Base-by-base conservation (phyloP, 2,888 invertebrate genomes). In the Rhingia campestris region DNA sequence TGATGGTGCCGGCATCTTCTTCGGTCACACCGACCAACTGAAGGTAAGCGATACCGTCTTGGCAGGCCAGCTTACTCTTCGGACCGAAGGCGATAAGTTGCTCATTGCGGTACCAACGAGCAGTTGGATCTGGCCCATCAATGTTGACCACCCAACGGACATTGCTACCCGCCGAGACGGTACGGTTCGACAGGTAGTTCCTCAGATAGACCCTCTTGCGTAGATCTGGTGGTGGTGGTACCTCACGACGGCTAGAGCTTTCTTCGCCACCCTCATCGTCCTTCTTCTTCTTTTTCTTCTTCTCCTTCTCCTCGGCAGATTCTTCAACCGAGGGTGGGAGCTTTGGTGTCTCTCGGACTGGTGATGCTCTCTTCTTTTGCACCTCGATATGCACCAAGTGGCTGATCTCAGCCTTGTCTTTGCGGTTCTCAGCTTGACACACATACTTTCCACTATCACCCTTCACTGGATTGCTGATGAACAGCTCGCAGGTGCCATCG, bases 91-190 rank as follows among this genome's bases (percentile, higher is more conserved):
- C 92, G 10, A 95, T 89, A 14, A 92, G 89, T 58, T 93, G 91
- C 0, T 95, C 96, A 88, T 96, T 95, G 35, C 89, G 89, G 86
- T 93, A 94, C 97, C 97, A 97, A 61, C 94, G 93, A 4, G 96
- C 92, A 37, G 92, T 92, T 37, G 96, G 94, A 72, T 95, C 95
- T 0, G 94, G 94, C 0, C 96, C 95, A 64, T 96, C 92, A 14
- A 96, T 94, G 86, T 95, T 95, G 87, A 97, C 97, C 14, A 95
- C 96, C 86, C 97, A 92, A 90, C 96, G 95, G 9, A 96, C 94
- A 84, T 95, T 93, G 30, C 95, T 95, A 4, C 95, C 95, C 87
- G 94, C 93, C 0, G 95, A 94, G 3, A 95, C 95, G 0, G 95
- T 95, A 87, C 96, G 93, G 88, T 97, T 96, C 0, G 95, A 94